Evolutionary conservation across 1,140 invertebrate genomes (phyloP), one percentile per base, ranked within the genome.

Genomic region (Mesaphorura yosii): DNA sequence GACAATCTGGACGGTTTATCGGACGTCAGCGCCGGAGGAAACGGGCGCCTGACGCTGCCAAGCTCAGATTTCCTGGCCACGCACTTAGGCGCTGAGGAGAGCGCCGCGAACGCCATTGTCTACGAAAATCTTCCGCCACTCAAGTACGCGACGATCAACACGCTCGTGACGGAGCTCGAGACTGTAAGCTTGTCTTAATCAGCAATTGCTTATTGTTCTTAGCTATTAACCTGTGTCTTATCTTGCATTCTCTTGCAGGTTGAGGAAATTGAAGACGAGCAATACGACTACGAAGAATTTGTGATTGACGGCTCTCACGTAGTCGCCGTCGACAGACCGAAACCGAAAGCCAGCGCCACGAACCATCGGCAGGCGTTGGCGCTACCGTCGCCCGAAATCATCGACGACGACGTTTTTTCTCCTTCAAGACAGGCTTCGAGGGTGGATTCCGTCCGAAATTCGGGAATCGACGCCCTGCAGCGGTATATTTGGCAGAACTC

Each of bases 91-190:
- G n/a, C n/a, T n/a, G n/a, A n/a, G n/a, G n/a, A n/a, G n/a, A n/a
- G n/a, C n/a, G n/a, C n/a, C n/a, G n/a, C n/a, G n/a, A n/a, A n/a
- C n/a, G n/a, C 48, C 0, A 25, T 42, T 3, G 46, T 22, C 7
- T 48, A 19, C n/a, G 29, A 29, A 31, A 37, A 34, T 48, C 17
- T 19, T 25, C 23, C 19, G 25, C 22, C 20, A 14, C 15, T 17
- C 25, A 56, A 60, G 19, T 60, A 53, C 34, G 58, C 54, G 14
- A 60, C 50, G 22, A 40, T 54, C 3, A 40, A 49, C 25, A 60
- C 48, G 0, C 17, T 60, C 15, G 46, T 60, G 12, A 49, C 51
- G 48, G 54, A 56, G 25, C 47, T 44, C 22, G 51, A 54, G 51
- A 50, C 46, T 20, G 57, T 58, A 45, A 40, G n/a, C n/a, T 34